Percentiles rank a stretch among this genome's conserved stretches.
These are phyloP conservation scores for Carassius carassius DNA, from an alignment of 2,113 vertebrate genomes.

Conservation along the genomic window DNA sequence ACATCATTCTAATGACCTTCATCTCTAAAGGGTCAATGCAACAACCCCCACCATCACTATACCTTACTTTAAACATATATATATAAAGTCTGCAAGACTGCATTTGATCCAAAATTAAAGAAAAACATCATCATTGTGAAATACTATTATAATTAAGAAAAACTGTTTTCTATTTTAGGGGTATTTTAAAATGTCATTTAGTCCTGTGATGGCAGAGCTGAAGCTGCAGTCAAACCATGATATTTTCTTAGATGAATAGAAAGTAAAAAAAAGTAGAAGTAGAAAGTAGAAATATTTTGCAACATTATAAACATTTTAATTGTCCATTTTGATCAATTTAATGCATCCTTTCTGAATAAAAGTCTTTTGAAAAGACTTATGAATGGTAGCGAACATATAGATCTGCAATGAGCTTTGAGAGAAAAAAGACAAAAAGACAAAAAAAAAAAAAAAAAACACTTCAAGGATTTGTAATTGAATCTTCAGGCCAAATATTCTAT, in stretches of 20 bases:
- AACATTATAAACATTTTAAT: neutral
- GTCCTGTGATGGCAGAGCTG: neutral
- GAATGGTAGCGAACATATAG: neutral
- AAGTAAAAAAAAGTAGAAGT: neutral
- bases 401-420: neutral
- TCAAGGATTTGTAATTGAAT: neutral
- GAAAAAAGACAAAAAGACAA: too few species aligned
- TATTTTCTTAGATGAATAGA: neutral
- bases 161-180: neutral
- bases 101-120: neutral
- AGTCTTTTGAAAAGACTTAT: neutral
- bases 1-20: constrained; percentile 36
- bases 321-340: neutral
- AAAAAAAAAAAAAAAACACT: neutral
- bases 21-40: constrained; percentile 36
- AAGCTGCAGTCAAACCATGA: neutral
- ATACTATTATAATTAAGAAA: neutral
- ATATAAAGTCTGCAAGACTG: neutral
- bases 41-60: neutral
- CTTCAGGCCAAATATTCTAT: constrained; percentile 22
- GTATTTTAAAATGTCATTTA: neutral
- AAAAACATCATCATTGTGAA: neutral
- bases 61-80: neutral
- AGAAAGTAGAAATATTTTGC: neutral
- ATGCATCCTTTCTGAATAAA: neutral